Base-by-base conservation (phyloP, 2,888 invertebrate genomes). In the Orchestes rusci region DNA sequence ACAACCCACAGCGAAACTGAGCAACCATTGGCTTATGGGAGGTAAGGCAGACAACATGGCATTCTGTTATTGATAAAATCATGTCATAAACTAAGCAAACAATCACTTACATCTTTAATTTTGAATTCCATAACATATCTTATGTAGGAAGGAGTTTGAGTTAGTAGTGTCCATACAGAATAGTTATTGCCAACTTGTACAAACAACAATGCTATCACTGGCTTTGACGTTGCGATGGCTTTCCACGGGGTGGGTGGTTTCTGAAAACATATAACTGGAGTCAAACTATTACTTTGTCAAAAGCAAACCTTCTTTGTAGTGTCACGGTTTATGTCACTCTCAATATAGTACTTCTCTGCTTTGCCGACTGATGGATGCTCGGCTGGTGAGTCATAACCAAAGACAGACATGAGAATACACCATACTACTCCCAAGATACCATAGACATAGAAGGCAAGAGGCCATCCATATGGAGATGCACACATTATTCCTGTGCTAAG, bases 91-190 rank as follows among this genome's bases (percentile, higher is more conserved):
- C n/a, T n/a, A n/a, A n/a, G n/a, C n/a, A n/a, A n/a, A n/a, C n/a
- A n/a, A n/a, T 12, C 10, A 45, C 66, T 69, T 64, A 84, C 84
- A 53, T 75, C 67, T 62, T 80, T 77, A 20, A 89, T 82, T 45
- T 87, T 73, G 54, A 79, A 84, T 34, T 74, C 69, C 1, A 89
- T 71, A 3, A 87, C 79, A 27, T 76, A 74, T 55, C 76, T 77
- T 78, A 90, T 82, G 62, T 87, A 90, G 0, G 81, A 77, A 1
- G 90, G 89, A 59, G 87, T 82, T 63, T 89, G 82, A 0, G 87
- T 87, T 1, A 89, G 71, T 16, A 91, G 69, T 16, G 86, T 88
- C 82, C 86, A 88, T 67, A 84, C 88, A 16, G 88, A 88, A 76
- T 88, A 83, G 57, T 77, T 80, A 54, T 89, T 84, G 0, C 83